Conservation (phyloP, 2,797 vertebrate genomes). For the Choloepus didactylus region DNA sequence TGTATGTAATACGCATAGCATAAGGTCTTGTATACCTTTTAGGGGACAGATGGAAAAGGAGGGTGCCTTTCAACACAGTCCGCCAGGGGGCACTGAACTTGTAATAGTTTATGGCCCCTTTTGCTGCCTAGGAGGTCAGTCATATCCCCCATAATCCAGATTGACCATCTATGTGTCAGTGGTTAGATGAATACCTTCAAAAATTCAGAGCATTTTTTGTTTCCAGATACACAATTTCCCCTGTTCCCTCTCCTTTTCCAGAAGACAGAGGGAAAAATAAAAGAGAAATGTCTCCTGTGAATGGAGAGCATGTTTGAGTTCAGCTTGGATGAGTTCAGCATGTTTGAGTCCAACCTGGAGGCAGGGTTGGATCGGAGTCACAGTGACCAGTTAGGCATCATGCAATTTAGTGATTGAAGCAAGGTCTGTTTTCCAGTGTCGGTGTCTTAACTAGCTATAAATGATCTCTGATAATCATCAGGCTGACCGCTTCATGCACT, state of each 20-base stretch:
- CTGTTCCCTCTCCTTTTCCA: not conserved
- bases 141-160: not conserved
- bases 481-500: not conserved
- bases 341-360: not conserved
- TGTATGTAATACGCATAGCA: fast-evolving
- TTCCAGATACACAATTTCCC: not conserved
- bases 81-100: slow-evolving; percentile 14
- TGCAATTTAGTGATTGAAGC: slow-evolving; percentile 29
- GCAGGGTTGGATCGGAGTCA: not conserved
- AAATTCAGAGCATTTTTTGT: slow-evolving; percentile 56
- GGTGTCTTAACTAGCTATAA: slow-evolving; percentile 21
- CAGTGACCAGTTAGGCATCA: not conserved
- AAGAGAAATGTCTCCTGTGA: slow-evolving; percentile 8
- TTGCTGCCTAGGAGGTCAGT: not conserved
- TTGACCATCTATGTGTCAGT: not conserved
- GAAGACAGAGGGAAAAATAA: slow-evolving; percentile 37
- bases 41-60: not conserved
- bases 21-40: not conserved
- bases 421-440: slow-evolving; percentile 33
- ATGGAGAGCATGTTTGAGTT: not conserved
- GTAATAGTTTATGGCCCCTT: not conserved
- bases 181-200: slow-evolving; percentile 48
- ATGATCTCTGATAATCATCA: not conserved
- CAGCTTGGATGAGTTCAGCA: not conserved
- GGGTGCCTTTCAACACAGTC: not conserved